Conservation (phyloP, 2,113 vertebrate genomes). For the Sarotherodon lohbergeri region DNA sequence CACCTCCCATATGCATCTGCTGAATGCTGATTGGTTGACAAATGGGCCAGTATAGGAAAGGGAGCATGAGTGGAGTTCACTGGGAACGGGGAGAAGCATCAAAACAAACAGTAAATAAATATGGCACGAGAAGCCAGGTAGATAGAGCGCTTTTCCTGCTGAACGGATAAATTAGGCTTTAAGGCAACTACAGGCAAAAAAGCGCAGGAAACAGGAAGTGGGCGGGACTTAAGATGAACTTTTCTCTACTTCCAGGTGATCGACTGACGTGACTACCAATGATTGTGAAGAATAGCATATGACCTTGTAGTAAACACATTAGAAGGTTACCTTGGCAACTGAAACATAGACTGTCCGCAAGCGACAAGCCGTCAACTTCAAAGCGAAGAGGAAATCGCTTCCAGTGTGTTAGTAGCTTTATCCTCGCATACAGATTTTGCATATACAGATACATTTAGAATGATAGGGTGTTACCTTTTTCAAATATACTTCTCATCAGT, state of each 20-base stretch:
- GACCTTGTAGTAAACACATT: background rate
- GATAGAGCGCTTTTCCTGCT: background rate
- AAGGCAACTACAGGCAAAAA: background rate
- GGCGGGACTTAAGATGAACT: fast-evolving
- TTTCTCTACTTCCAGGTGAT: background rate
- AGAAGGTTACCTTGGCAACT: background rate
- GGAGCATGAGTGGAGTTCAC: background rate
- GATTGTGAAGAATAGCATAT: background rate
- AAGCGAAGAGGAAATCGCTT: background rate
- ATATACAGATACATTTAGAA: background rate
- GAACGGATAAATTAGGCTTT: background rate
- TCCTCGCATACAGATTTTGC: background rate
- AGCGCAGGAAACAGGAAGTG: background rate
- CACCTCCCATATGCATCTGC: background rate
- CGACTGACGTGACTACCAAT: background rate
- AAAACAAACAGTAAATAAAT: background rate
- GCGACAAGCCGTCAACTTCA: background rate
- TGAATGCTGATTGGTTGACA: background rate
- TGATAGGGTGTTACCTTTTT: background rate
- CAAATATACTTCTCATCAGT: background rate
- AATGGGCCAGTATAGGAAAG: background rate
- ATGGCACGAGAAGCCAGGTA: background rate
- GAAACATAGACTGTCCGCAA: background rate
- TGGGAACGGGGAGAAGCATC: background rate
- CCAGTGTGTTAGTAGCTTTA: background rate